These are phyloP conservation scores for Phasia obesa DNA, from an alignment of 2,888 invertebrate species.

Conservation along the genomic window DNA sequence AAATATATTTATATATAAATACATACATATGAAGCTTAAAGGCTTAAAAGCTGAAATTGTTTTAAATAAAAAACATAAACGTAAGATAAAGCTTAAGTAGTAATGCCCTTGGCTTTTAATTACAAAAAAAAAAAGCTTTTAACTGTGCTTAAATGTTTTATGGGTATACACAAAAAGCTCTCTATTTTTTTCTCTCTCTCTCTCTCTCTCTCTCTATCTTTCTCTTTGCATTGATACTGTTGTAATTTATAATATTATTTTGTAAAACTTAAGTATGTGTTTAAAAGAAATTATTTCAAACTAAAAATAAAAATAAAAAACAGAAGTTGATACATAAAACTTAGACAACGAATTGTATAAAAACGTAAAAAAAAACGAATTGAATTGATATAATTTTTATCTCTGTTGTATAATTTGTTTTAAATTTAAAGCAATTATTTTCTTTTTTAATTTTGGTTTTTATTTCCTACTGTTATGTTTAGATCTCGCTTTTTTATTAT, in stretches of 20 bases:
- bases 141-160: conserved; percentile 58
- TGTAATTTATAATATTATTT: conserved; percentile 65
- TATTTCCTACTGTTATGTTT: conserved; percentile 59
- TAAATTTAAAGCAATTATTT: conserved; percentile 51
- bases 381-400: conserved; percentile 52
- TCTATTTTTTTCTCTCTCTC: conserved; percentile 17
- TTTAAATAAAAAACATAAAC: conserved; percentile 20
- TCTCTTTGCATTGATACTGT: conserved; percentile 68
- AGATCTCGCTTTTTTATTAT: conserved; percentile 64
- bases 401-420: conserved; percentile 33
- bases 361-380: conserved; percentile 41
- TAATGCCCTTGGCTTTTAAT: conserved; percentile 57
- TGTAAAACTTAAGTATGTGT: conserved; percentile 54
- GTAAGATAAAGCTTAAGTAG: conserved; percentile 65
- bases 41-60: conserved; percentile 41
- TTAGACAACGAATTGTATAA: conserved; percentile 68
- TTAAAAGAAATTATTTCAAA: conserved; percentile 19
- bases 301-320: conserved; percentile 11
- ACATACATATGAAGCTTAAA: not conserved
- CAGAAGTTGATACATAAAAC: conserved; percentile 8
- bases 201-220: conserved; percentile 41
- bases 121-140: conserved; percentile 38
- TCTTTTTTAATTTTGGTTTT: conserved; percentile 45
- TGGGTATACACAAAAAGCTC: conserved; percentile 54
- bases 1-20: too few species aligned